These are phyloP conservation scores for Hemistola chrysoprasaria DNA, from an alignment of 2,888 invertebrate species.

Conservation along the genomic window DNA sequence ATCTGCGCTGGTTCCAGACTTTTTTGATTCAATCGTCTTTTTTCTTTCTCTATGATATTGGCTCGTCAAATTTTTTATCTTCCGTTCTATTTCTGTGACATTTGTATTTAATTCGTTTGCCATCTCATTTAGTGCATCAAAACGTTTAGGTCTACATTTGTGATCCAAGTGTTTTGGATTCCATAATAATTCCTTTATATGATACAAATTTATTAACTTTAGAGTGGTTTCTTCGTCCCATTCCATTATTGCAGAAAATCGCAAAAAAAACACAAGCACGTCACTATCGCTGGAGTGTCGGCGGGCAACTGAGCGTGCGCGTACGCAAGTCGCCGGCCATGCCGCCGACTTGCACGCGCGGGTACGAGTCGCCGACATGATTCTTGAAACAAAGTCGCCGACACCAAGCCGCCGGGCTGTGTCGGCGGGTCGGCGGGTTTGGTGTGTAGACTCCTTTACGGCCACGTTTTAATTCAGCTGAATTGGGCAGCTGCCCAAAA, in stretches of 20 bases:
- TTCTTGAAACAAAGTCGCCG: too few species aligned
- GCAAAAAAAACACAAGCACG: slow-evolving; percentile 13
- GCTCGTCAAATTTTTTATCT: slow-evolving; percentile 15
- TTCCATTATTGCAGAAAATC: slow-evolving; percentile 13
- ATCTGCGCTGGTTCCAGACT: slow-evolving; percentile 12
- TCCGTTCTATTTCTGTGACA: slow-evolving; percentile 14
- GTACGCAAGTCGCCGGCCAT: slow-evolving; percentile 13
- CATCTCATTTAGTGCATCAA: slow-evolving; percentile 14
- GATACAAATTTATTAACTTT: slow-evolving; percentile 13
- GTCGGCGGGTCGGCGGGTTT: too few species aligned
- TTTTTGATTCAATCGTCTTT: slow-evolving; percentile 10
- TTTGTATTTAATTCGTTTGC: too few species aligned
- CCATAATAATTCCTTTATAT: slow-evolving; percentile 14
- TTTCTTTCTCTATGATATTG: slow-evolving; percentile 14
- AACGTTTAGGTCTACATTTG: slow-evolving; percentile 13
- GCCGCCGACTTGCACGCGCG: slow-evolving; percentile 3
- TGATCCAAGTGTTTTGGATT: slow-evolving; percentile 13
- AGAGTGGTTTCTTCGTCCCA: slow-evolving; percentile 13
- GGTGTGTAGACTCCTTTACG: too few species aligned
- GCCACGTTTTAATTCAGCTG: too few species aligned
- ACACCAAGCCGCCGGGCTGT: too few species aligned
- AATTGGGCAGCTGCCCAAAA: too few species aligned
- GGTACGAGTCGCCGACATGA: too few species aligned
- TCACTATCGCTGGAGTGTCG: slow-evolving; percentile 13
- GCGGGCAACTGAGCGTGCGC: slow-evolving; percentile 16